These are phyloP conservation scores for Stegostoma tigrinum DNA, from an alignment of 2,113 vertebrate species.

Conservation along the genomic window DNA sequence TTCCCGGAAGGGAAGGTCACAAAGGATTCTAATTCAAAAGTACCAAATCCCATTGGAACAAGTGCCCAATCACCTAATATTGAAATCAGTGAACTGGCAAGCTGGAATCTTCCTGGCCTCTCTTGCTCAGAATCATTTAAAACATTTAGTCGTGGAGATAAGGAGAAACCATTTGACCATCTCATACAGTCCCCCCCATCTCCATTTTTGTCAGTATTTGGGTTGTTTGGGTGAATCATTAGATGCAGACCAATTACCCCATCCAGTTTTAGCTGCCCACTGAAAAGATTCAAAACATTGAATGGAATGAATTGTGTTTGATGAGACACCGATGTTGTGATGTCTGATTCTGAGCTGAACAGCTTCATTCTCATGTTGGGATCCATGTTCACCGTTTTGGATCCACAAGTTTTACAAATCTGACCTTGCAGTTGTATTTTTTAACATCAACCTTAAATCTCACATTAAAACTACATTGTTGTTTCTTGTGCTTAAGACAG, in stretches of 20 bases:
- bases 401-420: too few species aligned
- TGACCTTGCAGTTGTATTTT: too few species aligned
- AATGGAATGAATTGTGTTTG: background rate
- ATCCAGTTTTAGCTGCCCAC: too few species aligned
- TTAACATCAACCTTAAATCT: too few species aligned
- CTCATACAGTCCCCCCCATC: too few species aligned
- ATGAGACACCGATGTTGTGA: background rate
- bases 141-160: background rate
- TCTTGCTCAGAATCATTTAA: background rate
- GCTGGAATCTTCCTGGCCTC: background rate
- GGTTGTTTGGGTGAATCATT: too few species aligned
- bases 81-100: background rate
- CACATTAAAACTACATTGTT: too few species aligned
- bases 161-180: background rate
- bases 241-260: too few species aligned
- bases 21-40: background rate
- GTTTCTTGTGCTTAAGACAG: background rate
- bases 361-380: background rate
- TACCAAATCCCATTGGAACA: background rate
- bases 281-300: too few species aligned
- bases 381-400: background rate
- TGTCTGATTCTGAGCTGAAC: background rate
- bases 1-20: background rate
- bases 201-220: too few species aligned
- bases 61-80: too few species aligned